Evolutionary conservation across 2,888 invertebrate species (phyloP), one percentile per base, ranked within the genome.

Genomic region (Drosophila aldrichi): DNA sequence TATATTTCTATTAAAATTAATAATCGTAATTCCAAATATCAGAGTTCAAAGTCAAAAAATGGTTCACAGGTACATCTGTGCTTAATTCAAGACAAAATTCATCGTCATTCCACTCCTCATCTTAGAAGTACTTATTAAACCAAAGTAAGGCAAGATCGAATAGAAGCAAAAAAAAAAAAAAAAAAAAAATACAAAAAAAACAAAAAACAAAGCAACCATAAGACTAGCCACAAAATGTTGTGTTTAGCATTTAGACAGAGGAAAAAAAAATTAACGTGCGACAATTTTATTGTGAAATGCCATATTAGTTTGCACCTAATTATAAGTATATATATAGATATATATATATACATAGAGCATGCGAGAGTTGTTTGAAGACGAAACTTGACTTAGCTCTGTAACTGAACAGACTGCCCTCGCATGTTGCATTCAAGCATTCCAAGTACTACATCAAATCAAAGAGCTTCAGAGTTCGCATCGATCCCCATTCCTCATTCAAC

Each of bases 151-250:
- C 16, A 3, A 43, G 22, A 44, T 43, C 25, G 48, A 32, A 32
- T 7, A 32, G 20, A 57, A 52, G 18, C 34, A 55, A 63, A 34
- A 46, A 41, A 34, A 56, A 22, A 62, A 34, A 58, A 22, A 51
- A 29, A 34, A 46, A 20, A 57, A 48, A 51, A 36, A 36, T 12
- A 34, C 3, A 1, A 49, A 46, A 46, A 46, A 18, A 46, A 40
- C 10, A 25, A 32, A 60, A 51, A 41, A 25, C 18, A 14, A 38
- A 29, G n/a, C 32, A 82, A 79, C 74, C 62, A 79, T 72, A 74
- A 81, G 81, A 82, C 83, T 86, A 81, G 77, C 74, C 75, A 75
- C 74, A 75, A 63, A 68, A 70, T 74, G 79, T 86, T 84, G 77
- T 84, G 75, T 79, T 77, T 75, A 80, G 80, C 74, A 80, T 72